phyloP scores from a whole-genome alignment of 2,888 invertebrate species.

The Andrena marginata region DNA sequence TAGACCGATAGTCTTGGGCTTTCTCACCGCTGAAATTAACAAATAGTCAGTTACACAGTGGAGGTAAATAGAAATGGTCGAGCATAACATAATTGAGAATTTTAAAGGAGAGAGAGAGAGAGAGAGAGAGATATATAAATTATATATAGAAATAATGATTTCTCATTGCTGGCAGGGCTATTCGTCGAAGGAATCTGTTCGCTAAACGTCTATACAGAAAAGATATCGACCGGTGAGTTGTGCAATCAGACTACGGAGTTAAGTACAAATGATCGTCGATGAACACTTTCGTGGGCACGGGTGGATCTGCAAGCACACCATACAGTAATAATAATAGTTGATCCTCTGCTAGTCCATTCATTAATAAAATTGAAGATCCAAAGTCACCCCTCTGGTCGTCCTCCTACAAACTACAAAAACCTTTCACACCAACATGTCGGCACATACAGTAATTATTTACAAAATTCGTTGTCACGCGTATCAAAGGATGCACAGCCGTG shows the following conservation, averaged over 20 bases:
- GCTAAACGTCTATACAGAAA: constrained; percentile 5
- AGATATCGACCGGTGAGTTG: neutral
- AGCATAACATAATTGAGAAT: constrained; percentile 13
- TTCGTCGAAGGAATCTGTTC: constrained; percentile 14
- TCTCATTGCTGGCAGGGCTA: constrained; percentile 20
- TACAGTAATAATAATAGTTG: neutral
- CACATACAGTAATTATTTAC: neutral
- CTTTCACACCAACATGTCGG: neutral
- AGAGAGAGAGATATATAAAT: no score
- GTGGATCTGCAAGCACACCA: constrained; percentile 19
- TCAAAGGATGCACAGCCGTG: neutral
- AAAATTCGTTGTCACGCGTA: neutral
- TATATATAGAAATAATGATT: neutral
- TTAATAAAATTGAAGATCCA: neutral
- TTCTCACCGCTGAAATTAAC: constrained; percentile 34
- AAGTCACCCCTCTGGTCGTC: neutral
- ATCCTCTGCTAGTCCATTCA: neutral
- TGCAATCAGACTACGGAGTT: constrained; percentile 9
- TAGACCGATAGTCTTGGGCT: constrained; percentile 20
- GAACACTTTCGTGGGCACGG: constrained; percentile 21
- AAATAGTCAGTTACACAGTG: neutral
- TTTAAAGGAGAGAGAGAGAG: constrained; percentile 2
- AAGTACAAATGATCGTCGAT: constrained; percentile 37
- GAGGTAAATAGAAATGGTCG: neutral
- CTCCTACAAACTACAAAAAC: neutral